Evolutionary conservation across 1,140 invertebrate genomes (phyloP), one percentile per base, ranked within the genome.

Genomic region (Hycleus phaleratus): DNA sequence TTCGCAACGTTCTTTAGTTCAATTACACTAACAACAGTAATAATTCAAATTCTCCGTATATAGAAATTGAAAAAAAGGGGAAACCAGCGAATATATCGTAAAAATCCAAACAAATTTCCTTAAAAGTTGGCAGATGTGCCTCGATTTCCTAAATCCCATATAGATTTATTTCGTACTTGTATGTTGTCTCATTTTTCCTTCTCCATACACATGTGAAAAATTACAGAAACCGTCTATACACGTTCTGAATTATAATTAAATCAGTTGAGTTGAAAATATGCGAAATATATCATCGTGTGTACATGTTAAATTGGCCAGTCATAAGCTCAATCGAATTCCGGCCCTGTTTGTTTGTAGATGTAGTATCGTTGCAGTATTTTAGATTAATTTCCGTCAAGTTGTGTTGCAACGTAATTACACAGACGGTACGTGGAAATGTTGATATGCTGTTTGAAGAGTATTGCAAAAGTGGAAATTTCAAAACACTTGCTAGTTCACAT

Each of bases 401-500:
- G 38, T n/a, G 32, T 53, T 54, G 8, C 39, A 46, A 38, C 63
- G 59, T 57, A 63, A 63, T 66, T 46, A 56, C 42, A 32, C 32
- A 32, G 18, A 18, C 18, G 18, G 18, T 1, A 18, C 18, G 18
- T 18, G 18, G 18, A 18, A 18, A 18, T 18, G 18, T 18, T 18
- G 18, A 18, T 18, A 18, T 18, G 18, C 18, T 18, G 18, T 18
- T 59, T 46, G 25, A 49, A 39, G 60, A 58, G 64, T 59, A 44
- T 55, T 46, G 59, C 64, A 66, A 59, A 46, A 38, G 58, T 43
- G 60, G 58, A 45, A 52, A 26, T 38, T 45, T 51, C 47, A 65
- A 63, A 54, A 56, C 64, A 51, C 32, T 49, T 61, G 59, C 59
- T 60, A 60, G 61, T 63, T 61, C 64, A 59, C 64, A 61, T 65